Evolutionary conservation across 2,888 invertebrate genomes (phyloP).

Genomic region (Stomorhina lunata): DNA sequence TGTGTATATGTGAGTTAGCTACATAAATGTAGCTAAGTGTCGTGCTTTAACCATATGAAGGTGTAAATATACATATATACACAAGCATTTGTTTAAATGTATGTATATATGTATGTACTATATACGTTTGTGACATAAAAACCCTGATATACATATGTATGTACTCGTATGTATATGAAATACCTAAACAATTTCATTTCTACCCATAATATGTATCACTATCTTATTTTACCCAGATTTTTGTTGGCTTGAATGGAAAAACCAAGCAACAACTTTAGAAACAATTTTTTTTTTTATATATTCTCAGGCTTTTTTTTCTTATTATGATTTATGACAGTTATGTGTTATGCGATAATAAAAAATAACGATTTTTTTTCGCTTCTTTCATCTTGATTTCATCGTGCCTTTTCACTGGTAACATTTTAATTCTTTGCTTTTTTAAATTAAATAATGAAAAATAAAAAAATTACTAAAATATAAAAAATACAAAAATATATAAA

Average conservation of each 20-base stretch:
- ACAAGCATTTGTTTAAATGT: neutral
- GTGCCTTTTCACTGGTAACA: slow-evolving; percentile 41
- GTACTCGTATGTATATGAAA: neutral
- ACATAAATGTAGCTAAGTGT: too few species aligned
- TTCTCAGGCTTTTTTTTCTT: neutral
- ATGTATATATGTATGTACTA: neutral
- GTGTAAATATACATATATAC: neutral
- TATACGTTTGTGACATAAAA: neutral
- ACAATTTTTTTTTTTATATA: neutral
- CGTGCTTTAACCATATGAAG: too few species aligned
- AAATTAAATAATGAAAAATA: slow-evolving; percentile 39
- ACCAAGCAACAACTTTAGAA: too few species aligned
- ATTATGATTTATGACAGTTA: slow-evolving; percentile 34
- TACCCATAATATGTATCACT: neutral
- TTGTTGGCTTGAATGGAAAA: too few species aligned
- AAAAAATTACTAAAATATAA: neutral
- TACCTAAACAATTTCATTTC: neutral
- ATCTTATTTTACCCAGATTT: slow-evolving; percentile 2
- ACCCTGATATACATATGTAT: slow-evolving; percentile 28
- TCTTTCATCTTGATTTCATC: slow-evolving; percentile 39
- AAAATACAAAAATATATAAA: slow-evolving; percentile 25
- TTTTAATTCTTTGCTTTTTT: slow-evolving; percentile 44
- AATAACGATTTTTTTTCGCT: slow-evolving; percentile 15
- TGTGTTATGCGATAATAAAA: too few species aligned
- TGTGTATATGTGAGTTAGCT: too few species aligned